phyloP scores from a whole-genome alignment of 1,140 invertebrate species.

The Yoshiicerus persimilis region DNA sequence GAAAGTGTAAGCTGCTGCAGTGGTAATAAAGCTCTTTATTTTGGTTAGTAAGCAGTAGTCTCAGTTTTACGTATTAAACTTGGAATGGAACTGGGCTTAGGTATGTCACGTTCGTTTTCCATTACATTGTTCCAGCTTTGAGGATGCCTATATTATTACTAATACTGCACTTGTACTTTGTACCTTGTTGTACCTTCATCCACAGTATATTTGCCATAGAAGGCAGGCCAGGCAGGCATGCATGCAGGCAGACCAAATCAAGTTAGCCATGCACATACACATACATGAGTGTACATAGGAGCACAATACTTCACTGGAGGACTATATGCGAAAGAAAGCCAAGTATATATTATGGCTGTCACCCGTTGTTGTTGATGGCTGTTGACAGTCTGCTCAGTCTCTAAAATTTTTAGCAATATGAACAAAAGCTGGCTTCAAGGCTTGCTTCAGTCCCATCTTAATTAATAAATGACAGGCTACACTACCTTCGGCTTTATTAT shows the following conservation, averaged over 20 bases:
- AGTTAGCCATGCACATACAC: background rate
- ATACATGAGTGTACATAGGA: background rate
- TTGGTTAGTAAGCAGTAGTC: background rate
- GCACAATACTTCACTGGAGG: background rate
- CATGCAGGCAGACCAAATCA: background rate
- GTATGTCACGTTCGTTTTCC: conserved; percentile 5
- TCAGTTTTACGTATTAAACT: conserved; percentile 14
- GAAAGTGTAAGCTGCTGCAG: conserved; percentile 18
- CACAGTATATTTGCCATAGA: too few relatives aligned
- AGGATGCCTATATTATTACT: background rate
- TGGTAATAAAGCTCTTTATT: background rate
- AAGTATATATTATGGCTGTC: background rate
- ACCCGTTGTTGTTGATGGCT: conserved; percentile 14
- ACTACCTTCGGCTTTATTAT: background rate
- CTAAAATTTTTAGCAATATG: conserved; percentile 4
- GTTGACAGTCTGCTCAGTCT: conserved; percentile 11
- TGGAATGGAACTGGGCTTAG: background rate
- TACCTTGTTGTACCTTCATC: too few relatives aligned
- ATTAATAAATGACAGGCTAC: conserved; percentile 14
- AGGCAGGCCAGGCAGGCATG: too few relatives aligned
- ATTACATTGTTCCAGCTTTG: background rate
- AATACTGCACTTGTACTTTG: background rate
- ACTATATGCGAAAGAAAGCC: background rate
- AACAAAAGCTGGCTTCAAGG: background rate
- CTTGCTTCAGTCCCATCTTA: background rate